Evolutionary conservation across 2,888 invertebrate species (phyloP), one percentile per base, ranked within the genome.

Genomic region (Ennomos quercinarius): DNA sequence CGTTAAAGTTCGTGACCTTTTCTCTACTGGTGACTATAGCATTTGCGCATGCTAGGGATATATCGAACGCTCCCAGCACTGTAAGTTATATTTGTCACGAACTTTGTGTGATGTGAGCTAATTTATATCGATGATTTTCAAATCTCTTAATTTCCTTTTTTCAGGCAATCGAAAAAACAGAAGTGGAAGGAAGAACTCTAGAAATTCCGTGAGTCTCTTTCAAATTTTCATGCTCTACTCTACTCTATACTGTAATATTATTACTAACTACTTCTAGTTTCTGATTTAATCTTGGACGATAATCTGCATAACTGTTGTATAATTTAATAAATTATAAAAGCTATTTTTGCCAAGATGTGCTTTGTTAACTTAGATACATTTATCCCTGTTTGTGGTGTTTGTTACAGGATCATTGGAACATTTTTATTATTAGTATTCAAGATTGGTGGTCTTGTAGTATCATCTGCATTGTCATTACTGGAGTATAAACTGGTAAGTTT

Each of bases 201-300:
- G 62, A 62, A 49, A 47, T 62, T 10, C 62, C 65, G 65, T 65
- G 37, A 62, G 65, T 62, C 27, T 27, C 27, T 27, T 27, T 27
- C 6, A 6, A 27, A 27, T 5, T 6, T 6, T 6, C 6, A 27
- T 27, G 4, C 17, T 17, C 17, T 17, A 17, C 17, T 17, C n/a
- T n/a, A n/a, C n/a, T n/a, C n/a, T n/a, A n/a, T n/a, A n/a, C n/a
- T n/a, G n/a, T n/a, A n/a, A n/a, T n/a, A n/a, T n/a, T n/a, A n/a
- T n/a, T n/a, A n/a, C n/a, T n/a, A n/a, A n/a, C n/a, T n/a, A n/a
- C n/a, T n/a, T n/a, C n/a, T n/a, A n/a, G n/a, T n/a, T n/a, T n/a
- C n/a, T n/a, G n/a, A n/a, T 2, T 2, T 17, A 17, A 17, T 17
- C 17, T 17, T 17, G 1, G 17, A 17, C 17, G 17, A 17, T 17